Evolutionary conservation across 2,113 vertebrate genomes (phyloP).

Genomic region (Scatophagus argus): DNA sequence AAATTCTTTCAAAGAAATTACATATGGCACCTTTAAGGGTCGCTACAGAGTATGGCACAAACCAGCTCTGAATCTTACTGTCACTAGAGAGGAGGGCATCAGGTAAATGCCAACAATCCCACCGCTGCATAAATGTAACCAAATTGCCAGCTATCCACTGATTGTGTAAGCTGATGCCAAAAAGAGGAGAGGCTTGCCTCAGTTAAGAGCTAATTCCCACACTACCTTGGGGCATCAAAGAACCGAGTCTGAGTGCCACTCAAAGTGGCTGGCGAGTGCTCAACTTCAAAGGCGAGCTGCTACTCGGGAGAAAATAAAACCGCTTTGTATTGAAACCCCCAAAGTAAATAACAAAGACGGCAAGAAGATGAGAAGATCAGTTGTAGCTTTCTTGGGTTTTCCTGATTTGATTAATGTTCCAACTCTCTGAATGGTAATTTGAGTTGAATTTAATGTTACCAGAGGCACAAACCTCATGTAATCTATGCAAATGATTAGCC

Average conservation of each 20-base stretch:
- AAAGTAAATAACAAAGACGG: conserved; percentile 29
- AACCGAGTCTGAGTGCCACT: conserved; percentile 45
- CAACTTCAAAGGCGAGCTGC: conserved; percentile 48
- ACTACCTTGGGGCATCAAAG: conserved; percentile 56
- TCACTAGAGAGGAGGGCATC: neutral
- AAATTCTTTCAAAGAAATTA: too few relatives aligned
- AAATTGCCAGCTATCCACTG: conserved; percentile 34
- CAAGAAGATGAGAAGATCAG: conserved; percentile 8
- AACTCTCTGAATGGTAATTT: conserved; percentile 43
- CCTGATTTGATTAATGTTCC: conserved; percentile 42
- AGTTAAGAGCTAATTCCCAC: conserved; percentile 49
- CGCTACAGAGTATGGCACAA: neutral
- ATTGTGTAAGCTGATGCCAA: conserved; percentile 54
- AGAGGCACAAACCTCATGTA: conserved; percentile 16
- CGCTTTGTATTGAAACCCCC: conserved; percentile 13
- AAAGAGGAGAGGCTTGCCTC: conserved; percentile 36
- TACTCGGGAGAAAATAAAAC: conserved; percentile 26
- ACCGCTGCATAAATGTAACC: neutral
- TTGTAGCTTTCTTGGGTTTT: conserved; percentile 15
- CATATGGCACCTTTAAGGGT: too few relatives aligned
- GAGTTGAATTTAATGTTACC: conserved; percentile 31
- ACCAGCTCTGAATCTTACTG: neutral
- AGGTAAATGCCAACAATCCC: neutral
- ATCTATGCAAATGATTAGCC: conserved; percentile 20
- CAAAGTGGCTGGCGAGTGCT: conserved; percentile 32